Evolutionary conservation across 1,140 invertebrate genomes (phyloP).

Genomic region (Phenacoccus solenopsis): DNA sequence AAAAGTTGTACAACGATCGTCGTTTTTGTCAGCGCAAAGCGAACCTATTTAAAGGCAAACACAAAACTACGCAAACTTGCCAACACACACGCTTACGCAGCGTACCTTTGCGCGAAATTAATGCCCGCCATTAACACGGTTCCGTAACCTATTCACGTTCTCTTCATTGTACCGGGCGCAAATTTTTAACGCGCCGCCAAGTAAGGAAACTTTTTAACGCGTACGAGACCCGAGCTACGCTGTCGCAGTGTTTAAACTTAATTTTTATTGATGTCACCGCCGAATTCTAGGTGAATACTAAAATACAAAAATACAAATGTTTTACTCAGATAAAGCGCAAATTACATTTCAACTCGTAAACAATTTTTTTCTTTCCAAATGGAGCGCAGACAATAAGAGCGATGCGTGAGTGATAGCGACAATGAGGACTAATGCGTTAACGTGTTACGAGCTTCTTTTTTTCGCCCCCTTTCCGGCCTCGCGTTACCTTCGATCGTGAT

Average conservation of each 20-base stretch:
- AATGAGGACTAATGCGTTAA: too few relatives aligned
- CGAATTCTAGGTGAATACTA: not conserved
- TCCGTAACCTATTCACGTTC: not conserved
- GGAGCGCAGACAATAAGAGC: not conserved
- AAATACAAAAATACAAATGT: constrained; percentile 3
- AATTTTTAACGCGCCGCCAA: not conserved
- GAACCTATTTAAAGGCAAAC: not conserved
- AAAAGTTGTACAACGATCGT: not conserved
- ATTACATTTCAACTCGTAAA: not conserved
- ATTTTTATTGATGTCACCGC: not conserved
- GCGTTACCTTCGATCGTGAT: not conserved
- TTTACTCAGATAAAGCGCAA: not conserved
- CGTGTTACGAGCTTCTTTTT: not conserved
- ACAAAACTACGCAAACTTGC: not conserved
- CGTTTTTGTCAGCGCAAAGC: not conserved
- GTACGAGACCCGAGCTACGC: not conserved
- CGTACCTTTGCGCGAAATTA: not conserved
- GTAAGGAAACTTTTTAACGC: not conserved
- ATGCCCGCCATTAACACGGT: not conserved
- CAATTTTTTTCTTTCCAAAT: not conserved
- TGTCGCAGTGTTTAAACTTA: not conserved
- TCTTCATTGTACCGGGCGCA: too few relatives aligned
- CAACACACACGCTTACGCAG: too few relatives aligned
- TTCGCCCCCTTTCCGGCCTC: not conserved
- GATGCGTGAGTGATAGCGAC: not conserved